A percentile compares a stretch with the other conserved stretches of the same genome.
phyloP scores from a whole-genome alignment of 2,888 invertebrate genomes.

The Rotaria sp. region DNA sequence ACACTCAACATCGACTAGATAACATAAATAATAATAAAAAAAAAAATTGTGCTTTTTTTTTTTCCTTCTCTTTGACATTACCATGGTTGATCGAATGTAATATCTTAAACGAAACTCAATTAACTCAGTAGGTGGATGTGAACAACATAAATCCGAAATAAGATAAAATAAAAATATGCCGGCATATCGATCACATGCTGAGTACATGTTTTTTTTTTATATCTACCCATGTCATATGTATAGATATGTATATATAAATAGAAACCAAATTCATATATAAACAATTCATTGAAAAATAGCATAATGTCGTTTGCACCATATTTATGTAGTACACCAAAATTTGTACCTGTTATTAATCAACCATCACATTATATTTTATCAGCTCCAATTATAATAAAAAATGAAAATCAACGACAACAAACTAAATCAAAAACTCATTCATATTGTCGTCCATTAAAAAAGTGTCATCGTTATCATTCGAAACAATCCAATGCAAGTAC shows the following conservation, averaged over 20 bases:
- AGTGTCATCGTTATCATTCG: not conserved
- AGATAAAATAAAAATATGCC: not conserved
- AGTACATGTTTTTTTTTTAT: not conserved
- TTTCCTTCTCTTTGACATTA: not conserved
- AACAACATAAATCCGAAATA: not conserved
- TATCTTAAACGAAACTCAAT: not conserved
- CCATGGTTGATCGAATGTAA: constrained; percentile 16
- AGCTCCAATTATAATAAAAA: not conserved
- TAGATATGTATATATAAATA: not conserved
- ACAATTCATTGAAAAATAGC: not conserved
- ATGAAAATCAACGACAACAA: not conserved
- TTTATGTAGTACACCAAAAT: constrained; percentile 5
- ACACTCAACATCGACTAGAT: not conserved
- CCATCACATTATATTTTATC: not conserved
- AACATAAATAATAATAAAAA: not conserved
- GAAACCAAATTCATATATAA: not conserved
- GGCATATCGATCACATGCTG: constrained; percentile 19
- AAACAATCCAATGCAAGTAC: not conserved
- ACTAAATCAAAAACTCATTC: not conserved
- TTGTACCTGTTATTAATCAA: not conserved
- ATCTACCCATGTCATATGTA: not conserved
- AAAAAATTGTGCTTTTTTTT: not conserved
- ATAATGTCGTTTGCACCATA: not conserved
- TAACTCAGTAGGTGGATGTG: constrained; percentile 11
- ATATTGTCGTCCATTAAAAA: constrained; percentile 4